Evolutionary conservation across 2,888 invertebrate species (phyloP), one percentile per base, ranked within the genome.

Genomic region (Drosophila hamatofila): DNA sequence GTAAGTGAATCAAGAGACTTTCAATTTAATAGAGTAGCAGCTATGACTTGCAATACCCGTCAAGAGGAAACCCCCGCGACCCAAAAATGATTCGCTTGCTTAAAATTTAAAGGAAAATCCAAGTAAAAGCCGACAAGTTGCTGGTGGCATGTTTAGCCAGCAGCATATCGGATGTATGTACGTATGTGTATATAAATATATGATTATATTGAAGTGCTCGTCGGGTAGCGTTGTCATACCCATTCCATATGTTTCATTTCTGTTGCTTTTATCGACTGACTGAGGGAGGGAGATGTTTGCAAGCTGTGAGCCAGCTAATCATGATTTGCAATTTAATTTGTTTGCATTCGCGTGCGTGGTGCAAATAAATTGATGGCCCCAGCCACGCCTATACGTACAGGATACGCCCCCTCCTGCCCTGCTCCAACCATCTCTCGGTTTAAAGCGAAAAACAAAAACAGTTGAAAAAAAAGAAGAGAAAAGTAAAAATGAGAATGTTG

Each of bases 281-380:
- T 6, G 37, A 30, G 27, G 37, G 16, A 48, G 41, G 25, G 16
- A 48, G 41, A 21, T 30, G 54, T 39, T 60, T 23, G 61, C 46
- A 52, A 78, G 75, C 74, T 78, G 66, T 64, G 78, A 72, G 64
- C 64, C 76, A 86, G 86, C 88, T 88, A 88, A 86, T 86, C 88
- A 86, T 88, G 88, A 86, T 88, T 86, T 86, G 86, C 86, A 86
- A 88, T 88, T 86, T 86, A 86, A 88, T 86, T 86, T 88, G 86
- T 78, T 86, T 81, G 86, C 75, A 81, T 77, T 88, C 74, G 88
- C 86, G 88, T 88, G 86, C 86, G 86, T 88, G 88, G 86, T 70
- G 71, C 49, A 86, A 88, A 88, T 88, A 86, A 86, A 88, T 88
- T 85, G 83, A 81, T 83, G 80, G 70, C 86, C 66, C 65, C 70